Evolutionary conservation across 2,113 vertebrate species (phyloP), one percentile per base, ranked within the genome.

Genomic region (Phalacrocorax carbo): DNA sequence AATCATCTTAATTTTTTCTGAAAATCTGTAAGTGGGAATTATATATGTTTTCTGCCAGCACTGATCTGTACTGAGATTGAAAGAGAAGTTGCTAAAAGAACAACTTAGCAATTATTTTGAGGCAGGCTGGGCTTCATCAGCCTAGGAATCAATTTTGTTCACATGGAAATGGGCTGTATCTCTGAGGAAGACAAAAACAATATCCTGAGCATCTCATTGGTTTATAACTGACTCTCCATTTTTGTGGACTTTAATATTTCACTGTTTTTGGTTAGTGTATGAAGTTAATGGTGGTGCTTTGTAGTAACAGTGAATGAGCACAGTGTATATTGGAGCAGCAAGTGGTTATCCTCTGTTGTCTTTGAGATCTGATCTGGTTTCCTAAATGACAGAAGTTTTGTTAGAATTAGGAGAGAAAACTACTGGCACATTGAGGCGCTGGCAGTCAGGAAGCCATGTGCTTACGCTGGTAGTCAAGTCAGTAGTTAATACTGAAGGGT

Each of bases 401-500:
- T 78, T 68, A 46, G 77, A 69, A 30, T 30, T n/a, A 66, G 68
- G 20, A 93, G 36, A 30, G 25, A 79, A 13, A 57, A n/a, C 40
- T 29, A 49, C 40, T 69, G 84, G 30, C 36, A 5, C 7, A 54
- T 69, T 49, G 54, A 62, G 76, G 62, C 3, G 7, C 42, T 86
- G 66, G 11, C 14, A 3, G 44, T 90, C 21, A 57, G 84, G 49
- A 90, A 76, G 70, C 46, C 5, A 0, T 5, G 22, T n/a, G n/a
- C 58, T 86, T 66, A 29, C 40, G 46, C 62, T 29, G 10, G 40
- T 54, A 70, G 82, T 73, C 40, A 73, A 83, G 61, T 72, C 34
- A 29, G 36, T 77, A 60, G 46, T 93, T 93, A 91, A 69, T 77
- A 49, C 71, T 77, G 79, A 90, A 93, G 68, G 38, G 34, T 82